These are phyloP conservation scores for Chaunax sp. DNA, from an alignment of 2,797 vertebrate species.

Conservation along the genomic window DNA sequence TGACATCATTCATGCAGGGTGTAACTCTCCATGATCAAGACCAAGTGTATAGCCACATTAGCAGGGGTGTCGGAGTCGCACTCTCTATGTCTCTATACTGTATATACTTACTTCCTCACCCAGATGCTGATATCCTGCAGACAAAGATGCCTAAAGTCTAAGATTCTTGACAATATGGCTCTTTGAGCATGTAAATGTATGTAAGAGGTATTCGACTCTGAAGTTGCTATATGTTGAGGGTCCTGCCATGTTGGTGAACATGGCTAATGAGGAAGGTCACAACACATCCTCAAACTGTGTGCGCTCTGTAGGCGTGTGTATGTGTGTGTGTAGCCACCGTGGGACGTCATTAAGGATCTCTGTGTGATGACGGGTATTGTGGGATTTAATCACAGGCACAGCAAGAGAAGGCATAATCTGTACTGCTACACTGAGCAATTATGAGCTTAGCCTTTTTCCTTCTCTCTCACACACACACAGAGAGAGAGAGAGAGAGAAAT, in stretches of 20 bases:
- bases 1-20: too few species aligned
- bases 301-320: slow-evolving; percentile 5
- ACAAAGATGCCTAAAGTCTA: neutral
- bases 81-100: too few species aligned
- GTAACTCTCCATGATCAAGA: too few species aligned
- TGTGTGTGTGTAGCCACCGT: slow-evolving; percentile 41
- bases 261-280: slow-evolving; percentile 43
- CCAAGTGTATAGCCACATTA: too few species aligned
- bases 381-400: slow-evolving; percentile 61
- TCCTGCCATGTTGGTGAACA: slow-evolving; percentile 25
- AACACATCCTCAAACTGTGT: slow-evolving; percentile 17
- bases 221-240: slow-evolving; percentile 12
- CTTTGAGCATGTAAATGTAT: slow-evolving; percentile 8
- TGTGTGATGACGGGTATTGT: slow-evolving; percentile 59
- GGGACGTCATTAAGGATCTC: slow-evolving; percentile 60
- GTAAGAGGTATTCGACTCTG: slow-evolving; percentile 8
- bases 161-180: neutral
- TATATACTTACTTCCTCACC: too few species aligned
- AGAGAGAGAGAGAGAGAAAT: slow-evolving; percentile 11
- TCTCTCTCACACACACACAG: neutral
- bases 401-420: slow-evolving; percentile 60
- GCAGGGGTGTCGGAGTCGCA: too few species aligned
- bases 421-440: slow-evolving; percentile 54
- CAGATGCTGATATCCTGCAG: neutral
- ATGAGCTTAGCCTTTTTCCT: slow-evolving; percentile 28